Evolutionary conservation across 2,888 invertebrate genomes (phyloP), one percentile per base, ranked within the genome.

Genomic region (Torymus auratus): DNA sequence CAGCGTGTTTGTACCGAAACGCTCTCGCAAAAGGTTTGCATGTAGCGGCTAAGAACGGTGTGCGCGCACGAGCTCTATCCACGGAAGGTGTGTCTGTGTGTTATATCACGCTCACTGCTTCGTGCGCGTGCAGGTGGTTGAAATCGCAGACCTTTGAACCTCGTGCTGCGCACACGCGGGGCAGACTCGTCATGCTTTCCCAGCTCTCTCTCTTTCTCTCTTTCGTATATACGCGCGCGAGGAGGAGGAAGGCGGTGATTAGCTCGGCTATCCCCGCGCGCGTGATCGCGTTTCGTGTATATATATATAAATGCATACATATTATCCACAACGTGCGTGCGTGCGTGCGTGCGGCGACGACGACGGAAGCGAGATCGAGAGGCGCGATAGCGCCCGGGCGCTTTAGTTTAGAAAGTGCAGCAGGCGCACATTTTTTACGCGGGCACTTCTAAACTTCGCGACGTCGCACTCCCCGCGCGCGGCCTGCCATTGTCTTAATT

Each of bases 221-320:
- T 0, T 65, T 5, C 11, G 11, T 28, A 52, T 64, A 50, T 10
- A 13, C 50, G 23, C 14, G 14, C 14, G n/a, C n/a, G n/a, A n/a
- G n/a, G 71, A n/a, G 12, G 52, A 79, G 74, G 74, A 74, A 69
- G 68, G 52, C 56, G 15, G 55, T 58, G 62, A 74, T 74, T 74
- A 69, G 68, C 56, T 69, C 23, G 23, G 7, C 41, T 41, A 41
- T 72, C 53, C 28, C 56, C 11, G 20, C 28, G 52, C 2, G 52
- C 53, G 70, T 60, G 23, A 81, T 67, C 68, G 50, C 52, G 60
- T 69, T 73, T 72, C 62, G 64, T 41, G 53, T n/a, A 61, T 77
- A 55, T 52, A 17, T 41, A 7, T 41, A 41, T 7, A 41, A 7
- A 41, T 41, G 7, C 7, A 41, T 41, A 41, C 41, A 7, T 41